These are phyloP conservation scores for Toxonevra muliebris DNA, from an alignment of 2,888 invertebrate genomes.

Conservation along the genomic window DNA sequence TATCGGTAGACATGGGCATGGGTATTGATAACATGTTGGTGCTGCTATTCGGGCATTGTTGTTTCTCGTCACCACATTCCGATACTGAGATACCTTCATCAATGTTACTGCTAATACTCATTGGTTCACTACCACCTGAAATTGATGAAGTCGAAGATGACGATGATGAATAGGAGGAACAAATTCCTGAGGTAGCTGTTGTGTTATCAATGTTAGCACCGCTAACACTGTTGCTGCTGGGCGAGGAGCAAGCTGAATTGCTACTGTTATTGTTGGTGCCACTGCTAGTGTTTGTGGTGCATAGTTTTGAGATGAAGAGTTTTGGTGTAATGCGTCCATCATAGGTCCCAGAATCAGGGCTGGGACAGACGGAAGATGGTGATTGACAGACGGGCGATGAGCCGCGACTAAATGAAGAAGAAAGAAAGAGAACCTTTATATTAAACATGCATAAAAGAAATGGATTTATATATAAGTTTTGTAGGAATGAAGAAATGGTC, in stretches of 20 bases:
- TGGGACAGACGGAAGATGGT: constrained; percentile 64
- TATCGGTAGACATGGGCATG: constrained; percentile 46
- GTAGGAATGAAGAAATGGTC: no score
- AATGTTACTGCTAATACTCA: constrained; percentile 47
- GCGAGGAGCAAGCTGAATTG: constrained; percentile 60
- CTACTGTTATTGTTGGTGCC: constrained; percentile 46
- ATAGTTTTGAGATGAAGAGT: constrained; percentile 62
- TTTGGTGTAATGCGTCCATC: constrained; percentile 65
- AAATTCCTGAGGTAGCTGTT: constrained; percentile 33
- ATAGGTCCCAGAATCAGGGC: constrained; percentile 64
- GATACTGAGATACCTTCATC: constrained; percentile 58
- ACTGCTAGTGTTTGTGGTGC: constrained; percentile 56
- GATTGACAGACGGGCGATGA: constrained; percentile 65
- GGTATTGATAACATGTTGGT: constrained; percentile 39
- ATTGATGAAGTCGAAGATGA: constrained; percentile 43
- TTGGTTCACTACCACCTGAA: constrained; percentile 56
- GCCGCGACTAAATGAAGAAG: constrained; percentile 55
- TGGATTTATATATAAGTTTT: not conserved
- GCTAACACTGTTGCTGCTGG: constrained; percentile 48
- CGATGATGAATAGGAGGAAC: constrained; percentile 43
- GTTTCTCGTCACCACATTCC: constrained; percentile 50
- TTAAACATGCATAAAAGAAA: no score
- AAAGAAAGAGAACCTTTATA: not conserved
- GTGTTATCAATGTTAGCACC: constrained; percentile 37
- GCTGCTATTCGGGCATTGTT: constrained; percentile 43